Conservation (phyloP, 2,888 invertebrate genomes). For the Eristalis intricaria region DNA sequence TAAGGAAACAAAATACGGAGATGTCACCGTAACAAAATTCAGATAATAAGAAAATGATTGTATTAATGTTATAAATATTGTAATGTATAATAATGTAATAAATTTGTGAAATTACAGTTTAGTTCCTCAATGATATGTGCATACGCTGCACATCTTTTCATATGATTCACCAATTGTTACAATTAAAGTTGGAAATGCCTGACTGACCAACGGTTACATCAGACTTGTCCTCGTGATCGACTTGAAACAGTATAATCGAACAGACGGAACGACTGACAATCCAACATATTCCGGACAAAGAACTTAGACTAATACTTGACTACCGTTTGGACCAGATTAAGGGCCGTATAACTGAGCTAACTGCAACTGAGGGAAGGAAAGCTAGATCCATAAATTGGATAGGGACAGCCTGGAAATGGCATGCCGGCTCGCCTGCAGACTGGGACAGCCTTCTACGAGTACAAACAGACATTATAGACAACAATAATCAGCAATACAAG, state of each 20-base stretch:
- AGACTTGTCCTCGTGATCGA: not conserved
- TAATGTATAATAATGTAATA: too few relatives aligned
- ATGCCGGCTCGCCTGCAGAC: constrained; percentile 45
- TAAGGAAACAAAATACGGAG: too few relatives aligned
- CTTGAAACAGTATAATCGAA: not conserved
- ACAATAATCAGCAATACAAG: constrained; percentile 57
- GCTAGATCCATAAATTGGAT: constrained; percentile 53
- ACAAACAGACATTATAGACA: not conserved
- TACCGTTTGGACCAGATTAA: too few relatives aligned
- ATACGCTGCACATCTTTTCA: not conserved
- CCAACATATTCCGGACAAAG: not conserved
- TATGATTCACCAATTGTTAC: not conserved
- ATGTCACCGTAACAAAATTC: too few relatives aligned
- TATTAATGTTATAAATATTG: too few relatives aligned
- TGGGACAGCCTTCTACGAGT: not conserved
- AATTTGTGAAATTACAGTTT: too few relatives aligned
- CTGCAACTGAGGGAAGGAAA: not conserved
- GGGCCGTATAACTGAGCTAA: not conserved
- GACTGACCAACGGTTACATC: not conserved
- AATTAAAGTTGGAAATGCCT: not conserved
- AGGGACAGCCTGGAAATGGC: constrained; percentile 62
- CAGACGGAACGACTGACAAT: not conserved
- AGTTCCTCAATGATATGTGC: too few relatives aligned
- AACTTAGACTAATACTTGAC: not conserved
- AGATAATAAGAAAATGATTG: too few relatives aligned